These are phyloP conservation scores for Opisthograptis luteolata DNA, from an alignment of 2,888 invertebrate species.

Conservation along the genomic window DNA sequence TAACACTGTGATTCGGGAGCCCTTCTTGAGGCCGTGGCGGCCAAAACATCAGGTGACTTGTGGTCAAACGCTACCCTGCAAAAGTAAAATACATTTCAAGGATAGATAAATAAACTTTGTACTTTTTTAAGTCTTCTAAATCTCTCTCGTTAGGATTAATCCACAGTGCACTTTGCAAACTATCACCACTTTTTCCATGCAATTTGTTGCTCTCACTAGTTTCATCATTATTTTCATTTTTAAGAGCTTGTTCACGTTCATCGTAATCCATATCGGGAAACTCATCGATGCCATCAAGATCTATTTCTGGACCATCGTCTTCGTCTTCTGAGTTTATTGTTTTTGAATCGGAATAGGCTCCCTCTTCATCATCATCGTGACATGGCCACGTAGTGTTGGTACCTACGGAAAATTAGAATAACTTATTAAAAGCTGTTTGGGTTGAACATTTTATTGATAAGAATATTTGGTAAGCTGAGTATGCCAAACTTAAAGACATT, in stretches of 20 bases:
- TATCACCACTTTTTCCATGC: constrained; percentile 57
- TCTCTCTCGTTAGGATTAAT: constrained; percentile 80
- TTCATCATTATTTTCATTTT: constrained; percentile 57
- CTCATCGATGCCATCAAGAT: constrained; percentile 65
- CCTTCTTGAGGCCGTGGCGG: too few species aligned
- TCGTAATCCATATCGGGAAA: constrained; percentile 71
- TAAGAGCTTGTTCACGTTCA: constrained; percentile 56
- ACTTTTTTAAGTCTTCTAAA: constrained; percentile 83
- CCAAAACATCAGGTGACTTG: too few species aligned
- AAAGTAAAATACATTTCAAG: too few species aligned
- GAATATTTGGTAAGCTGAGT: too few species aligned
- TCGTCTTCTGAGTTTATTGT: constrained; percentile 73
- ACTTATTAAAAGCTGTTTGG: background rate
- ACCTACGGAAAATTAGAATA: constrained; percentile 48
- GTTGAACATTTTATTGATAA: background rate
- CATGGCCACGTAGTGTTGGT: constrained; percentile 76
- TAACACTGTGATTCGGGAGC: too few species aligned
- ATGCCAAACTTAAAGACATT: too few species aligned
- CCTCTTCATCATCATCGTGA: constrained; percentile 77
- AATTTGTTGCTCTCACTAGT: constrained; percentile 40
- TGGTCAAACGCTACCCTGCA: too few species aligned
- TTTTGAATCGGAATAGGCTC: constrained; percentile 73
- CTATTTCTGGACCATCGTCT: constrained; percentile 66
- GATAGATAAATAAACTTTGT: too few species aligned
- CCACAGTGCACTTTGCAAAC: constrained; percentile 71